phyloP scores from a whole-genome alignment of 2,888 invertebrate species.

The Apotomis betuletana region DNA sequence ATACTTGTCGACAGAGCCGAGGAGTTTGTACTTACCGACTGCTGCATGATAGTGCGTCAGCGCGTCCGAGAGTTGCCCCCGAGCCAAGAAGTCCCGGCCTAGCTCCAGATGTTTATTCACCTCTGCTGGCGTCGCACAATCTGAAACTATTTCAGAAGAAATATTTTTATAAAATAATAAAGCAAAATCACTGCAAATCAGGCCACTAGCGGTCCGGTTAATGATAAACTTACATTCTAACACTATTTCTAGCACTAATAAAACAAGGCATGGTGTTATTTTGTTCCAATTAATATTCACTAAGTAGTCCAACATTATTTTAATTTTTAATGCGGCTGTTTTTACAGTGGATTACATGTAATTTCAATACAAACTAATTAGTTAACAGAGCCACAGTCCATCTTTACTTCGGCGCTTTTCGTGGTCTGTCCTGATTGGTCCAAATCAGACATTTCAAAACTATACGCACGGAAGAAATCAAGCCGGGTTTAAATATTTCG shows the following conservation, averaged over 20 bases:
- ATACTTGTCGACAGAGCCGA: neutral
- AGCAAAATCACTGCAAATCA: slow-evolving; percentile 41
- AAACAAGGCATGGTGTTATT: slow-evolving; percentile 86
- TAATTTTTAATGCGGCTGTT: slow-evolving; percentile 61
- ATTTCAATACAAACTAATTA: slow-evolving; percentile 72
- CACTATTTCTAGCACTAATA: slow-evolving; percentile 87
- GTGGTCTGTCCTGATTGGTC: slow-evolving; percentile 83
- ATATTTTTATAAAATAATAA: slow-evolving; percentile 54
- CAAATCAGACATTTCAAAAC: slow-evolving; percentile 69
- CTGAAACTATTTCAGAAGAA: slow-evolving; percentile 83
- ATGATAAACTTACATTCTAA: slow-evolving; percentile 84
- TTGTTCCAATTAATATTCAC: slow-evolving; percentile 84
- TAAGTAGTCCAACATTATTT: slow-evolving; percentile 79
- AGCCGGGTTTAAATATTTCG: slow-evolving; percentile 24
- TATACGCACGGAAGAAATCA: slow-evolving; percentile 12
- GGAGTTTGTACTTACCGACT: slow-evolving; percentile 87
- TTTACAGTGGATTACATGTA: slow-evolving; percentile 60
- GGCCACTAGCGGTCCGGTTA: slow-evolving; percentile 43
- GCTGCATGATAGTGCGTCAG: slow-evolving; percentile 99
- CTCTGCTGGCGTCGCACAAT: slow-evolving; percentile 88
- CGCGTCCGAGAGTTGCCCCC: slow-evolving; percentile 97
- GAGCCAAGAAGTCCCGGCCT: slow-evolving; percentile 95
- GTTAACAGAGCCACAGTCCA: slow-evolving; percentile 77
- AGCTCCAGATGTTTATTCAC: slow-evolving; percentile 96
- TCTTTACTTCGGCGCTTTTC: slow-evolving; percentile 80